Evolutionary conservation across 2,888 invertebrate genomes (phyloP).

Genomic region (Nephrotoma appendiculata): DNA sequence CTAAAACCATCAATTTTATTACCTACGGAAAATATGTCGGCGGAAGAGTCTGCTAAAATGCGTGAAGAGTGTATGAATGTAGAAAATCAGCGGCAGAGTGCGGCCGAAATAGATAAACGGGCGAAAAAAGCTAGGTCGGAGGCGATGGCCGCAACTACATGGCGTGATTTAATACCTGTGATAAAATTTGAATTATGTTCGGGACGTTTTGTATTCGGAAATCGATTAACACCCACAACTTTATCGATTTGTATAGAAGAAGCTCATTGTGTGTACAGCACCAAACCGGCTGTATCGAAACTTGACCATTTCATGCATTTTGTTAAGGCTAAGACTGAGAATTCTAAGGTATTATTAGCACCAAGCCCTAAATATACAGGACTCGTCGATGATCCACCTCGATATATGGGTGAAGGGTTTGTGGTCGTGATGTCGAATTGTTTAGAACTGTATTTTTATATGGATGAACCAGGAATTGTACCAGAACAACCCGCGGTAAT

Average conservation of each 20-base stretch:
- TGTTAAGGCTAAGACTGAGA: slow-evolving; percentile 86
- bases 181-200: slow-evolving; percentile 89
- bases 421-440: slow-evolving; percentile 92
- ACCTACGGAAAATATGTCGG: slow-evolving; percentile 37
- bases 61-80: slow-evolving; percentile 43
- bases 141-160: slow-evolving; percentile 74
- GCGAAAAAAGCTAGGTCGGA: slow-evolving; percentile 46
- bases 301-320: slow-evolving; percentile 94
- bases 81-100: slow-evolving; percentile 42
- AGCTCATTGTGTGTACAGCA: slow-evolving; percentile 86
- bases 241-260: slow-evolving; percentile 86
- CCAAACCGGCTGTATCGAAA: slow-evolving; percentile 85
- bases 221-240: slow-evolving; percentile 85
- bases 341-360: slow-evolving; percentile 89
- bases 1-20: slow-evolving; percentile 62
- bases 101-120: slow-evolving; percentile 22
- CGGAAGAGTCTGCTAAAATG: slow-evolving; percentile 38
- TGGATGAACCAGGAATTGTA: slow-evolving; percentile 91
- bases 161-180: slow-evolving; percentile 92
- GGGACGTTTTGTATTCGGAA: slow-evolving; percentile 88
- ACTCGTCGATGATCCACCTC: slow-evolving; percentile 84
- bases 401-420: slow-evolving; percentile 97
- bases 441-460: slow-evolving; percentile 89
- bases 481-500: slow-evolving; percentile 84
- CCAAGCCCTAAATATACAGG: slow-evolving; percentile 91